Evolutionary conservation across 1,140 invertebrate genomes (phyloP).

Genomic region (Elysia chlorotica): DNA sequence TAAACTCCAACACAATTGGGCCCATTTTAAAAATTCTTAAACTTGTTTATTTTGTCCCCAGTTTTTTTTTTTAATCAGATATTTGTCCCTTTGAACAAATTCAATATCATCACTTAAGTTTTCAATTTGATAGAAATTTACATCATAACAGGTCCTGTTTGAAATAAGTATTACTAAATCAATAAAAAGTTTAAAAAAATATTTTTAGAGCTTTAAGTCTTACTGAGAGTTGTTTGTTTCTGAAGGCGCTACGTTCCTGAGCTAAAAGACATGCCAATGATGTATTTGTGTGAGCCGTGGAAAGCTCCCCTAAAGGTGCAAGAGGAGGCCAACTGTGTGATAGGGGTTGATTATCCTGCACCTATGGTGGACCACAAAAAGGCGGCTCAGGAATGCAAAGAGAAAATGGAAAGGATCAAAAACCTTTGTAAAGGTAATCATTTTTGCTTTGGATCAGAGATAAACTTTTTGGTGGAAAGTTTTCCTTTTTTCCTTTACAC

Average conservation of each 20-base stretch:
- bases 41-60: too few species aligned
- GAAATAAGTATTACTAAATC: too few species aligned
- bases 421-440: constrained; percentile 23
- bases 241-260: constrained; percentile 62
- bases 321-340: constrained; percentile 60
- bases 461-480: neutral
- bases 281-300: constrained; percentile 66
- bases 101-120: too few species aligned
- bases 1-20: too few species aligned
- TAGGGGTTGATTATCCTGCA: constrained; percentile 63
- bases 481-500: neutral
- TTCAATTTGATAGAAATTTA: too few species aligned
- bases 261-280: constrained; percentile 59
- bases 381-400: constrained; percentile 53
- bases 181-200: too few species aligned
- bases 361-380: constrained; percentile 62
- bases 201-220: too few species aligned
- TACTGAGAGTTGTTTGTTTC: too few species aligned
- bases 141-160: too few species aligned
- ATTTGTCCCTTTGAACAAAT: too few species aligned
- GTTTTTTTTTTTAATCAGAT: too few species aligned
- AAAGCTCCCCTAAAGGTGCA: constrained; percentile 62
- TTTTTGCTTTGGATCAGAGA: neutral
- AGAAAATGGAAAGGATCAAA: constrained; percentile 46
- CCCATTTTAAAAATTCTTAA: too few species aligned